These are phyloP conservation scores for Philypnodon macrostomus DNA, from an alignment of 2,797 vertebrate genomes.

Conservation along the genomic window DNA sequence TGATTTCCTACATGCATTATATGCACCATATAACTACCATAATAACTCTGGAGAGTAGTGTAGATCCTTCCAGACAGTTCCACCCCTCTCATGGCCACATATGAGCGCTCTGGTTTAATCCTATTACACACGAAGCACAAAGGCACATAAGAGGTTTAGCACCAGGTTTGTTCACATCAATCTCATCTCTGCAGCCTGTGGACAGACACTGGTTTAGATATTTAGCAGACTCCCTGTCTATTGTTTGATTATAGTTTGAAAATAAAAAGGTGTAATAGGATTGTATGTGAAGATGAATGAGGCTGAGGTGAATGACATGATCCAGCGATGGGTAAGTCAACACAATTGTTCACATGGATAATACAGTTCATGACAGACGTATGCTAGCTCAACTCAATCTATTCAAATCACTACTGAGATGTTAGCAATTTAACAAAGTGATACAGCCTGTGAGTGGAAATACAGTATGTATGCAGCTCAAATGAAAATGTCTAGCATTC, in stretches of 20 bases:
- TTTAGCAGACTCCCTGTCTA: slow-evolving; percentile 5
- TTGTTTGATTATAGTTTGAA: slow-evolving; percentile 10
- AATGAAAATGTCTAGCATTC: too few species aligned
- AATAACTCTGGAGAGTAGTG: not conserved
- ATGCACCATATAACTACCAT: too few species aligned
- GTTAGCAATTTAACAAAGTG: not conserved
- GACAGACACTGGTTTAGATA: slow-evolving; percentile 19
- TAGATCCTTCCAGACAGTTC: slow-evolving; percentile 54
- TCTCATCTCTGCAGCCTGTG: slow-evolving; percentile 35
- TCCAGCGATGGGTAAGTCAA: slow-evolving; percentile 90
- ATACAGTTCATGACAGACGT: slow-evolving; percentile 9
- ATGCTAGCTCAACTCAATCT: not conserved
- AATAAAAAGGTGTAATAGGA: slow-evolving; percentile 42
- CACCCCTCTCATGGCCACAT: slow-evolving; percentile 33
- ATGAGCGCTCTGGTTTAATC: slow-evolving; percentile 71
- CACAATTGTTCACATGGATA: slow-evolving; percentile 1
- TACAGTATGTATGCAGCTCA: slow-evolving; percentile 3
- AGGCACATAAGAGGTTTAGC: slow-evolving; percentile 77
- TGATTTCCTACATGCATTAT: too few species aligned
- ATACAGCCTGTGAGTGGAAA: too few species aligned
- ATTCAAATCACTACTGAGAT: slow-evolving; percentile 8
- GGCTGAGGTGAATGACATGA: slow-evolving; percentile 81
- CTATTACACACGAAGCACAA: slow-evolving; percentile 74
- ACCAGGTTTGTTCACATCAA: slow-evolving; percentile 31
- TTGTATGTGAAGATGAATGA: slow-evolving; percentile 73